Percentiles rank a stretch among this genome's conserved stretches.
These are phyloP conservation scores for Chelon labrosus DNA, from an alignment of 2,797 vertebrate species.

Conservation along the genomic window DNA sequence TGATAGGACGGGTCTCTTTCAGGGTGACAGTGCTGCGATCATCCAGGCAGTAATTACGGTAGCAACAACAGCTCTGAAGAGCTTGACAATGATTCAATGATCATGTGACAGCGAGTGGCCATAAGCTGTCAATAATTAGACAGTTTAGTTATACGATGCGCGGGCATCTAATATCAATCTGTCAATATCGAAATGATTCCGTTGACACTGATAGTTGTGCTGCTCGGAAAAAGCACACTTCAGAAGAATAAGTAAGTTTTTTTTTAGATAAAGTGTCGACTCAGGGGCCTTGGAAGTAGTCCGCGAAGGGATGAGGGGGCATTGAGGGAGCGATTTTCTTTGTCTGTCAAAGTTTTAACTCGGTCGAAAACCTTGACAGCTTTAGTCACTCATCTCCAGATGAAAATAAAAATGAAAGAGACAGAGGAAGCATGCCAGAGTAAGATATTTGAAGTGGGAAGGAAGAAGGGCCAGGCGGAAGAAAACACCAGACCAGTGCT, in stretches of 20 bases:
- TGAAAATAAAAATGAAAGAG: conserved; percentile 55
- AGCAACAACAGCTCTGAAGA: conserved; percentile 59
- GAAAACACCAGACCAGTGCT: conserved; percentile 22
- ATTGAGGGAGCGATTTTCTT: conserved; percentile 41
- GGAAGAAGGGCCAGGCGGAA: conserved; percentile 35
- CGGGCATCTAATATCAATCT: conserved; percentile 27
- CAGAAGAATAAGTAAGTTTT: conserved; percentile 13
- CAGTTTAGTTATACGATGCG: conserved; percentile 22
- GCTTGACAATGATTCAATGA: conserved; percentile 63
- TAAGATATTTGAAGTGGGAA: conserved; percentile 21
- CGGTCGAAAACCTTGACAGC: conserved; percentile 43
- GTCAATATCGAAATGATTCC: conserved; percentile 33
- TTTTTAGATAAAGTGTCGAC: conserved; percentile 1
- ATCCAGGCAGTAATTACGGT: conserved; percentile 69
- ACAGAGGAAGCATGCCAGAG: conserved; percentile 31
- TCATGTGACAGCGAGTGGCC: conserved; percentile 53
- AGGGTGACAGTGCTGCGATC: conserved; percentile 60
- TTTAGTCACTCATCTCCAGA: conserved; percentile 51
- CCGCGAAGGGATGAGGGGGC: conserved; percentile 9
- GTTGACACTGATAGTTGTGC: conserved; percentile 4
- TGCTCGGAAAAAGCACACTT: conserved; percentile 19
- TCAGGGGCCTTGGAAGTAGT: conserved; percentile 14
- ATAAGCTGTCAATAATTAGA: conserved; percentile 54
- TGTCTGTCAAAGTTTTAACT: conserved; percentile 51
- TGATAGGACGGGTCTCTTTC: conserved; percentile 65